These are phyloP conservation scores for Dreissena polymorpha DNA, from an alignment of 1,140 invertebrate species.

Conservation along the genomic window DNA sequence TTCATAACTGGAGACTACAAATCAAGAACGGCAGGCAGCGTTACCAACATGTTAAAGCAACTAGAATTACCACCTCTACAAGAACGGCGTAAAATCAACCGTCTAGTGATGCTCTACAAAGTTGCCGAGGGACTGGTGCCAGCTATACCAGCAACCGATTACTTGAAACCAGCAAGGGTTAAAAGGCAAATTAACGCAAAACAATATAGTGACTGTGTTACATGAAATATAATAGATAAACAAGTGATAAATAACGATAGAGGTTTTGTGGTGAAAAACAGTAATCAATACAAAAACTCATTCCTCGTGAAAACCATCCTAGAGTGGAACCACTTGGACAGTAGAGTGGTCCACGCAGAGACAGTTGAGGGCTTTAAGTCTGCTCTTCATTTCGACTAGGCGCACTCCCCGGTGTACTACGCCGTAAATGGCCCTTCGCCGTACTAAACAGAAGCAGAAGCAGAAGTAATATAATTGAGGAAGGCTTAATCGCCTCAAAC, in stretches of 20 bases:
- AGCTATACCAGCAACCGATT: conserved; percentile 11
- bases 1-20: too few species aligned
- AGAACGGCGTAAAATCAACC: conserved; percentile 9
- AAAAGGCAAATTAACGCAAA: conserved; percentile 5
- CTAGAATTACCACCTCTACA: conserved; percentile 18
- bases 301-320: background rate
- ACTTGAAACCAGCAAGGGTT: background rate
- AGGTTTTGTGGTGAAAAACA: background rate
- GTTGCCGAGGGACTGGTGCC: conserved; percentile 43
- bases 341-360: conserved; percentile 10
- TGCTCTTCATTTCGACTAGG: background rate
- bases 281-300: background rate
- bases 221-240: background rate
- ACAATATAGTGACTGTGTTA: background rate
- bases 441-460: too few species aligned
- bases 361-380: conserved; percentile 21
- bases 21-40: conserved; percentile 17
- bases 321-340: background rate
- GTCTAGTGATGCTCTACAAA: conserved; percentile 48
- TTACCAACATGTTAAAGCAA: conserved; percentile 42
- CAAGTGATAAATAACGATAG: background rate
- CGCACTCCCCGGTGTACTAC: too few species aligned
- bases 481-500: too few species aligned
- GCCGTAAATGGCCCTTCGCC: too few species aligned
- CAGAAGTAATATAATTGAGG: too few species aligned